A percentile compares a stretch with the other conserved stretches of the same genome.
Conservation (phyloP, 1,140 invertebrate species). For the Drosophila seguyi region DNA sequence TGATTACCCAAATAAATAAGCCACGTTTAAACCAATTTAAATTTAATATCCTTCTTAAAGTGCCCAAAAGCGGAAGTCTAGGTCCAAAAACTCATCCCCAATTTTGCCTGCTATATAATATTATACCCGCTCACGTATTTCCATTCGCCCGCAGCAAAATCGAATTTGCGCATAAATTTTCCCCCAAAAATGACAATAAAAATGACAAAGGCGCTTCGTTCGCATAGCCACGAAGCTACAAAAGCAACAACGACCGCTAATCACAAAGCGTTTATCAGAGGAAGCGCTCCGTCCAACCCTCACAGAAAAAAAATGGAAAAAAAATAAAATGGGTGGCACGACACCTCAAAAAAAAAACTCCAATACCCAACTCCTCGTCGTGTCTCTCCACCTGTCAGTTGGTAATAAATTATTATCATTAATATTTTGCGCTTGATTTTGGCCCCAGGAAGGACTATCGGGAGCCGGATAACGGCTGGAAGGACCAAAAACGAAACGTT, state of each 20-base stretch:
- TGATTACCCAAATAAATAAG: constrained; percentile 9
- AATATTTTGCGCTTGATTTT: constrained; percentile 78
- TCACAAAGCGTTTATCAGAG: constrained; percentile 72
- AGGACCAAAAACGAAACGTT: constrained; percentile 54
- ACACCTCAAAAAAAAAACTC: constrained; percentile 21
- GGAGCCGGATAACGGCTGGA: constrained; percentile 14
- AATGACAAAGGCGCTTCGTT: constrained; percentile 52
- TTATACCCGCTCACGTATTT: constrained; percentile 50
- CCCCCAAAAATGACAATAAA: constrained; percentile 63
- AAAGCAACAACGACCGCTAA: constrained; percentile 59
- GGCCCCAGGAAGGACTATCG: constrained; percentile 33
- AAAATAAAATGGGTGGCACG: constrained; percentile 3
- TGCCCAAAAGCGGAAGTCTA: neutral
- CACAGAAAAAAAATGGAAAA: neutral
- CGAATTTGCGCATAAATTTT: constrained; percentile 73
- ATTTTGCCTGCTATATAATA: neutral
- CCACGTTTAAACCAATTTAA: constrained; percentile 5
- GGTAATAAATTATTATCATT: constrained; percentile 79
- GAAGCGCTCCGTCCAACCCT: constrained; percentile 5
- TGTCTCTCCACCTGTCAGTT: constrained; percentile 63
- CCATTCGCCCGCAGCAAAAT: constrained; percentile 37
- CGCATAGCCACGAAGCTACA: constrained; percentile 32
- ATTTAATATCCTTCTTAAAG: constrained; percentile 18
- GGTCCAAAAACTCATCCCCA: constrained; percentile 1
- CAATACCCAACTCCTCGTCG: neutral